Evolutionary conservation across 2,888 invertebrate species (phyloP).

Genomic region (Tetheella fluctuosa): DNA sequence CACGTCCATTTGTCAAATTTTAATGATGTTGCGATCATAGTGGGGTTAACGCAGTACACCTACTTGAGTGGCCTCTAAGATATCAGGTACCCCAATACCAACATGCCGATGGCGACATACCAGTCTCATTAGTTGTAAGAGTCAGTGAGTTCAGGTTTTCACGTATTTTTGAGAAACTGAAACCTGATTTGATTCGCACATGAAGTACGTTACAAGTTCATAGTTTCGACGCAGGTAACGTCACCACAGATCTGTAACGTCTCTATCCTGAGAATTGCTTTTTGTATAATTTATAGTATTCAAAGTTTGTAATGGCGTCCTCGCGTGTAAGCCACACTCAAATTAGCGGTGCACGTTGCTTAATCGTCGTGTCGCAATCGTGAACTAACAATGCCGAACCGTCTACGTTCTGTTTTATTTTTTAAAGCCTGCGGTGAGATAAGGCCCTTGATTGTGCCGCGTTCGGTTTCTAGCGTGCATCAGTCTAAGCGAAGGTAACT

Average conservation of each 20-base stretch:
- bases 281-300: constrained; percentile 34
- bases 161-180: background rate
- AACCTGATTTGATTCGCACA: too few relatives aligned
- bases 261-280: constrained; percentile 54
- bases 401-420: constrained; percentile 54
- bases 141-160: background rate
- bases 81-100: background rate
- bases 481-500: constrained; percentile 48
- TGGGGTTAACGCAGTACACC: constrained; percentile 7
- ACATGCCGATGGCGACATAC: background rate
- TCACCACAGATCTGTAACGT: constrained; percentile 41
- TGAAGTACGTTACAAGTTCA: background rate
- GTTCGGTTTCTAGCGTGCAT: constrained; percentile 56
- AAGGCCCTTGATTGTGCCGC: constrained; percentile 59
- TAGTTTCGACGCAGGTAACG: background rate
- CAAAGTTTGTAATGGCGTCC: constrained; percentile 53
- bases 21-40: constrained; percentile 69
- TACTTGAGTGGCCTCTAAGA: background rate
- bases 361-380: constrained; percentile 69
- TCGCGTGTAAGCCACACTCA: constrained; percentile 64
- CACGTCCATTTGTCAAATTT: constrained; percentile 74
- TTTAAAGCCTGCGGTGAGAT: constrained; percentile 49
- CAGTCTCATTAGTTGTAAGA: background rate
- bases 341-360: constrained; percentile 64
- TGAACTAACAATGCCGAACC: constrained; percentile 63